These are phyloP conservation scores for Iphiclides podalirius DNA, from an alignment of 2,888 invertebrate species.

Conservation along the genomic window DNA sequence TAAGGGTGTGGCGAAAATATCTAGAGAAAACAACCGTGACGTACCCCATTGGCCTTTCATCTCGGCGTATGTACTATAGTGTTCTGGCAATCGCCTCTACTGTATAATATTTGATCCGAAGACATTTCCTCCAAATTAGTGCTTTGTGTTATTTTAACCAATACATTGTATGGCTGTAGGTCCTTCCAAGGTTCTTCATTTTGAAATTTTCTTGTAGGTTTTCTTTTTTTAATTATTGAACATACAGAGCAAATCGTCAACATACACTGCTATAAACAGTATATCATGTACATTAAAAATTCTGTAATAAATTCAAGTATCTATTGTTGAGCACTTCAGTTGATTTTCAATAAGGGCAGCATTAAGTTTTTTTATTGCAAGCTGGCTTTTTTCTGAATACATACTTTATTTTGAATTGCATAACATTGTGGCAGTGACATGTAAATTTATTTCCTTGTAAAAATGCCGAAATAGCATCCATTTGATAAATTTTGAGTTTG, in stretches of 20 bases:
- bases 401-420: conserved; percentile 9
- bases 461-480: conserved; percentile 31
- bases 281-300: conserved; percentile 26
- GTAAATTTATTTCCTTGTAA: conserved; percentile 31
- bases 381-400: conserved; percentile 29
- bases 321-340: conserved; percentile 27
- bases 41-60: too few species aligned
- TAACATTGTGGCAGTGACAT: conserved; percentile 26
- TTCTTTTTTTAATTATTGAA: conserved; percentile 23
- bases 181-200: conserved; percentile 32
- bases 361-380: conserved; percentile 31
- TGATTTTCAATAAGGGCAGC: conserved; percentile 29
- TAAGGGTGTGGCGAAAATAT: too few species aligned
- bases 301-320: conserved; percentile 33
- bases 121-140: not conserved
- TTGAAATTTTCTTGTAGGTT: conserved; percentile 27
- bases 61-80: too few species aligned
- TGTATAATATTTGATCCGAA: not conserved
- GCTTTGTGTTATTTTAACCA: not conserved
- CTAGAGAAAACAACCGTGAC: too few species aligned
- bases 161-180: conserved; percentile 16
- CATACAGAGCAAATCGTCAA: conserved; percentile 27
- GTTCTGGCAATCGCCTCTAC: too few species aligned
- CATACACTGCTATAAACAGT: conserved; percentile 31
- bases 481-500: conserved; percentile 26